A percentile compares a stretch with the other conserved stretches of the same genome.
These are phyloP conservation scores for Tupaia chinensis DNA, from an alignment of 2,113 vertebrate species.

Conservation along the genomic window DNA sequence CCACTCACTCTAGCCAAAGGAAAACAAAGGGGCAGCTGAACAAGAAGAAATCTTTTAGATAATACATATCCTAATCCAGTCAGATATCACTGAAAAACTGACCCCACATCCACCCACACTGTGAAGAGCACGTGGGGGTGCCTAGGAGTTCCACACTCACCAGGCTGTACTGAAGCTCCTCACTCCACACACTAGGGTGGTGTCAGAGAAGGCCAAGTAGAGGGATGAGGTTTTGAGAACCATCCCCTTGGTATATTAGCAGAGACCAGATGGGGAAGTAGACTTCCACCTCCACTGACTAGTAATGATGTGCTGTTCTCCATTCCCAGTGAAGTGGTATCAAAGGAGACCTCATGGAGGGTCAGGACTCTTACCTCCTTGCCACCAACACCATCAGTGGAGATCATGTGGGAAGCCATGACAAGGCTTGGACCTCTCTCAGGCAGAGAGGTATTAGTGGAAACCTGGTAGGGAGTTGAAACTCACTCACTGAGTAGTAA, in stretches of 20 bases:
- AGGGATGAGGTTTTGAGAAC: neutral
- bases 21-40: neutral
- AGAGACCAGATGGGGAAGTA: neutral
- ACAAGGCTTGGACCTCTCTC: neutral
- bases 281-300: neutral
- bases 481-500: neutral
- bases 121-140: neutral
- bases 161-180: neutral
- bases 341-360: neutral
- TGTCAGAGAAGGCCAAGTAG: neutral
- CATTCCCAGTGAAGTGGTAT: neutral
- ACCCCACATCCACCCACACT: neutral
- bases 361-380: neutral
- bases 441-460: neutral
- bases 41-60: neutral
- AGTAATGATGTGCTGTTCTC: neutral
- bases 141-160: neutral
- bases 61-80: neutral
- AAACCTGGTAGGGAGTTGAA: neutral
- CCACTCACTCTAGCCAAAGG: neutral
- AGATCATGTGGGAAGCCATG: neutral
- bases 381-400: too few relatives aligned
- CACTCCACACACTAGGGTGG: neutral
- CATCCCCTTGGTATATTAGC: too few relatives aligned
- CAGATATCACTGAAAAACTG: neutral